Base-by-base conservation (phyloP, 2,113 vertebrate genomes). In the Egretta garzetta region DNA sequence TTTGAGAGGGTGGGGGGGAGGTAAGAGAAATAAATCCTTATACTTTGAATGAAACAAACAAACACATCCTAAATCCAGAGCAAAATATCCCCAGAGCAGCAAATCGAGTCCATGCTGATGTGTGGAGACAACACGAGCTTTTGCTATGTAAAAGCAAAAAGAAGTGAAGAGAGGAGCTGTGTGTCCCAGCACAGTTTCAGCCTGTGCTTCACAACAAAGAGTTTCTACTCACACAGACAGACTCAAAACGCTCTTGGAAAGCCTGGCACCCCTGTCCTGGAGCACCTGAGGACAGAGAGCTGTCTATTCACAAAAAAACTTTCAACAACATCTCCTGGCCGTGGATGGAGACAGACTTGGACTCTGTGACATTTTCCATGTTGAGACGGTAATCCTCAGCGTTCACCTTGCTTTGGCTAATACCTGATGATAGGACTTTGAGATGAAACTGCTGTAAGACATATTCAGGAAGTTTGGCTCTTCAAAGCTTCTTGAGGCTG, bases 11-110 rank as follows among this genome's bases (percentile, higher is more conserved):
- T n/a, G 37, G 70, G 68, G 68, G 64, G 67, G 26, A 41, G 60
- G 66, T 39, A 52, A 59, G 35, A 73, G 82, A 68, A 93, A 81
- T 13, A 63, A 88, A 73, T 59, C 49, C 62, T 80, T 84, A 12
- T 37, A 43, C 19, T 92, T 94, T 86, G 77, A 82, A 75, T 28
- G 7, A 75, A 95, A 68, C 53, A 75, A 85, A 90, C 84, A 94
- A 96, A 96, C 95, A 95, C 96, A 96, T 1, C 91, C 93, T 26
- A 94, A 97, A 94, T 80, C 45, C 71, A 92, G 88, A 97, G 86
- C n/a, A 59, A 93, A 96, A 95, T 67, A 80, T 81, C 62, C 63
- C 70, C 90, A 94, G 94, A 96, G 93, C 89, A 95, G 84, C 80
- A 90, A 87, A 80, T 63, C 4, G 6, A 77, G 67, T 88, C 93